Conservation (phyloP, 2,113 vertebrate genomes). For the Strix uralensis region DNA sequence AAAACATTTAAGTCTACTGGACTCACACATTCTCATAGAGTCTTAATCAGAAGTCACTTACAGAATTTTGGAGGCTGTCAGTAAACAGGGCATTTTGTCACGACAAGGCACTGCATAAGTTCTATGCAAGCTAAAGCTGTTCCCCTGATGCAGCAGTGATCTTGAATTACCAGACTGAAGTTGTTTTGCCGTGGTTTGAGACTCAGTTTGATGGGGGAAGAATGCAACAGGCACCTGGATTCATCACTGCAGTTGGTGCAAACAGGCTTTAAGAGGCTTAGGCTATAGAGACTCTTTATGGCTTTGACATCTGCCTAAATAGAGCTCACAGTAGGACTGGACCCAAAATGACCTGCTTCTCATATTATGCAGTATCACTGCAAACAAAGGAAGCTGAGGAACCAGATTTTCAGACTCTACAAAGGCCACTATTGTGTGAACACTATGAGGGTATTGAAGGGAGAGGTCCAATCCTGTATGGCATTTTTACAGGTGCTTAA, state of each 20-base stretch:
- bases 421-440: slow-evolving; percentile 25
- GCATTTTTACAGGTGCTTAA: slow-evolving; percentile 25
- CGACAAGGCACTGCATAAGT: accelerated
- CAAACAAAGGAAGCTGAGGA: slow-evolving; percentile 24
- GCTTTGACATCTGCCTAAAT: neutral
- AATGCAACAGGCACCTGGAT: neutral
- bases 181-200: neutral
- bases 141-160: neutral
- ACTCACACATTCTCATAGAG: neutral
- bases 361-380: neutral
- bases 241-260: neutral
- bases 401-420: slow-evolving; percentile 43
- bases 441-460: neutral
- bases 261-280: neutral
- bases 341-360: neutral
- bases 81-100: neutral
- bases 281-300: neutral
- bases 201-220: neutral
- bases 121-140: neutral
- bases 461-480: neutral
- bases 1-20: neutral
- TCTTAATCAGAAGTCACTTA: neutral
- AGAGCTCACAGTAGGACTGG: neutral
- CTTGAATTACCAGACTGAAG: neutral
- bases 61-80: neutral